Percentiles rank a stretch among this genome's conserved stretches.
Conservation (phyloP, 2,113 vertebrate species). For the Sprattus sprattus region DNA sequence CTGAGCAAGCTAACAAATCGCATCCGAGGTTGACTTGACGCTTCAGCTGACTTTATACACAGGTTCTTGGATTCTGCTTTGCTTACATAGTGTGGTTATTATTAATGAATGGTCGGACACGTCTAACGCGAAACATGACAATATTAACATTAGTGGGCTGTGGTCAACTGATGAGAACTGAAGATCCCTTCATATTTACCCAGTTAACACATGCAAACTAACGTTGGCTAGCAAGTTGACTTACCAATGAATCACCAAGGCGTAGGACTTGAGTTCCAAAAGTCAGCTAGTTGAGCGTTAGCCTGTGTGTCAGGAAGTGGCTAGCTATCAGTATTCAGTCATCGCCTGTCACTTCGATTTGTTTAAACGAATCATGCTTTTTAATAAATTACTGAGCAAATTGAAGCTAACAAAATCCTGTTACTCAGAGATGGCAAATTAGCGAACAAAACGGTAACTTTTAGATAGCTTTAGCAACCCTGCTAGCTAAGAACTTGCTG, state of each 20-base stretch:
- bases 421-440: neutral
- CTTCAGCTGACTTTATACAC: neutral
- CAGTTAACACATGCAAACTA: neutral
- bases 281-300: neutral
- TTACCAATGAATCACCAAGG: conserved; percentile 13
- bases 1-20: neutral
- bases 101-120: neutral
- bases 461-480: neutral
- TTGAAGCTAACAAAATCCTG: neutral
- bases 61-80: neutral
- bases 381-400: neutral
- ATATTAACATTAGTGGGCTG: neutral
- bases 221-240: neutral
- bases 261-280: neutral
- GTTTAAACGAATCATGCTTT: neutral
- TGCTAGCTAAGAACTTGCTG: conserved; percentile 8
- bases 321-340: conserved; percentile 14
- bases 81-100: neutral
- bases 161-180: neutral
- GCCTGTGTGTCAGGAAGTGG: conserved; percentile 6
- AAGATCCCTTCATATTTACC: neutral
- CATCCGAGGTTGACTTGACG: neutral
- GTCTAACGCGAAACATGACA: neutral
- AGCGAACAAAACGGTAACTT: neutral
- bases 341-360: neutral